Base-by-base conservation (phyloP, 1,140 invertebrate species). In the Drosophila tsacasi region DNA sequence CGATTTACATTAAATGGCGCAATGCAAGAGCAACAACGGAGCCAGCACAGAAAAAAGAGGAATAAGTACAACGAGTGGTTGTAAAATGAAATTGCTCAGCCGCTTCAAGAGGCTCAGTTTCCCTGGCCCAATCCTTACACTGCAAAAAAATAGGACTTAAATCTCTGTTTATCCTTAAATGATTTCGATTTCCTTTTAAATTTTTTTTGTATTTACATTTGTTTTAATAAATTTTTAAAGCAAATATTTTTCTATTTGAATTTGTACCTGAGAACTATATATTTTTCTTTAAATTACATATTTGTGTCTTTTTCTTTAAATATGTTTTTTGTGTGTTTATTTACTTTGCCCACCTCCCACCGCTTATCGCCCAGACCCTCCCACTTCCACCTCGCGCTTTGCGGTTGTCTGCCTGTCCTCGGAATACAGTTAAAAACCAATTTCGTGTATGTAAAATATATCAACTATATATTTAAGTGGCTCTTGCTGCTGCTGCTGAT, bases 381-480 rank as follows among this genome's bases (percentile, higher is more conserved):
- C 15, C 4, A 50, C 27, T 21, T 23, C 15, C 19, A 21, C 42
- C 19, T 21, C 42, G 5, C n/a, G 23, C 39, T 37, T 52, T 85
- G 82, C 49, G 82, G 74, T 87, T 79, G 60, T 54, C 63, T 32
- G 54, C 40, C 63, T 61, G 79, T 50, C 60, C 67, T 72, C 63
- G 47, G 37, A 62, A 84, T 89, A 81, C 84, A 83, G 78, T 89
- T 89, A 89, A 89, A 89, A 89, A 90, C 84, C 85, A 89, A 89
- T 89, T 89, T 90, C 84, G 74, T 90, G 84, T 89, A 90, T 89
- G 84, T 90, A 84, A 89, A 84, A 89, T 89, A 90, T 89, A 90
- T 89, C 84, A 90, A 89, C 84, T 89, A 90, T 89, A 81, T 79
- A 89, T 90, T 89, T 90, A 89, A 89, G 81, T 89, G 85, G 76